Evolutionary conservation across 2,797 vertebrate genomes (phyloP).

Genomic region (Masticophis lateralis): DNA sequence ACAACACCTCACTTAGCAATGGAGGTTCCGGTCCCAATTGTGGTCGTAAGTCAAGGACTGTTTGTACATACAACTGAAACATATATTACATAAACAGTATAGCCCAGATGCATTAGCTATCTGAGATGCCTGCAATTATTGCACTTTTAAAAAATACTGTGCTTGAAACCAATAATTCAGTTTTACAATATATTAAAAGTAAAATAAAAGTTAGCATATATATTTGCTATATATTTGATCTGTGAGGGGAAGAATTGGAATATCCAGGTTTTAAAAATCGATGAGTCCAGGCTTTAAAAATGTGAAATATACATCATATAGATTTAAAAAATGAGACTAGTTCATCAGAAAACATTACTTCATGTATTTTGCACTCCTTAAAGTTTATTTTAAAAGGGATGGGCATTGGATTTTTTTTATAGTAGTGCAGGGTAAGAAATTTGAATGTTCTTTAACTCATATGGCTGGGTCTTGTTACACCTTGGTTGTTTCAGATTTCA

Average conservation of each 20-base stretch:
- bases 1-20: neutral
- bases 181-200: neutral
- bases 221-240: neutral
- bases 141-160: neutral
- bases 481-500: neutral
- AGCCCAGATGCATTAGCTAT: neutral
- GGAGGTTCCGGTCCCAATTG: neutral
- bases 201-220: neutral
- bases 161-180: neutral
- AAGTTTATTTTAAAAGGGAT: neutral
- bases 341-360: neutral
- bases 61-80: neutral
- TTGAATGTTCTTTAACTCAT: neutral
- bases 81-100: neutral
- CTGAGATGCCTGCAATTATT: neutral
- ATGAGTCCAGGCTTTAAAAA: neutral
- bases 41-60: neutral
- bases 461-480: neutral
- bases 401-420: neutral
- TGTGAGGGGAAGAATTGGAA: neutral
- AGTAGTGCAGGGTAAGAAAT: neutral
- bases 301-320: neutral
- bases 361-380: neutral
- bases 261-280: neutral
- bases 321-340: neutral